phyloP scores from a whole-genome alignment of 2,113 vertebrate species.

The Loxodonta africana region DNA sequence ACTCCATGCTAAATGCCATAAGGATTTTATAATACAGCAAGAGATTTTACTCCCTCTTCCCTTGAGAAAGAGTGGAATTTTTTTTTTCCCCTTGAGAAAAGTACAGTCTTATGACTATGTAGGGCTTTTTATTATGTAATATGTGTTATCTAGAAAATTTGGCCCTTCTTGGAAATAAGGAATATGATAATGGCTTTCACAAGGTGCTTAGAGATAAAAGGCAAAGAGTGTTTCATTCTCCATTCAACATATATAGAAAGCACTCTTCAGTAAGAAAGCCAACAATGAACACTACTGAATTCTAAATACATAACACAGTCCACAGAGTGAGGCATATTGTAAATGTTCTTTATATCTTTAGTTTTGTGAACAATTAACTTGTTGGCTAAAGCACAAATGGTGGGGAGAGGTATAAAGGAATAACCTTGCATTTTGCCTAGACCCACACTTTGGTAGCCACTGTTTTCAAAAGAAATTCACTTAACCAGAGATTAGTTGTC shows the following conservation, averaged over 20 bases:
- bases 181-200: background rate
- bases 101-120: background rate
- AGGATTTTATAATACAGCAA: slow-evolving; percentile 15
- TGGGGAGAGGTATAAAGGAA: background rate
- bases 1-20: background rate
- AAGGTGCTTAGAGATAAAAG: background rate
- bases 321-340: background rate
- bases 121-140: background rate
- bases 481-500: background rate
- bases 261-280: slow-evolving; percentile 3
- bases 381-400: background rate
- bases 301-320: background rate
- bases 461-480: slow-evolving; percentile 1
- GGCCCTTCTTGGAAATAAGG: background rate
- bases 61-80: background rate
- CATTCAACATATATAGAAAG: background rate
- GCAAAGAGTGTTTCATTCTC: background rate
- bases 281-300: background rate
- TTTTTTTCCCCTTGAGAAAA: background rate
- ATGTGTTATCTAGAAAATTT: background rate
- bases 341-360: slow-evolving; percentile 11
- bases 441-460: background rate
- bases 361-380: background rate
- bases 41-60: background rate
- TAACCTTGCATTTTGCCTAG: slow-evolving; percentile 9